phyloP scores from a whole-genome alignment of 2,113 vertebrate species.

The Pseudorectes ferrugineus region DNA sequence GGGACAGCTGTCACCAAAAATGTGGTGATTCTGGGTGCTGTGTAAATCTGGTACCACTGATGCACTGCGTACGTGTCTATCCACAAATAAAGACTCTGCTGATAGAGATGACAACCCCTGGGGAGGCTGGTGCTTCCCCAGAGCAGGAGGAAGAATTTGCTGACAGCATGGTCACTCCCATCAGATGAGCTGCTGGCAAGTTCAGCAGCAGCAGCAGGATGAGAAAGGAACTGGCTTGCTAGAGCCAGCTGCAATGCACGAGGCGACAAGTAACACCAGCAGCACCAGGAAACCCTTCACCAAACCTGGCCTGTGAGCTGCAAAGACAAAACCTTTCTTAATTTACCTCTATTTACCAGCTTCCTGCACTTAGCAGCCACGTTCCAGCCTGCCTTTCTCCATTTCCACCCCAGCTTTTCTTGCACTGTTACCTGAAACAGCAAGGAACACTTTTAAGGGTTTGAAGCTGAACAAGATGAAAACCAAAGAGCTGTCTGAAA shows the following conservation, averaged over 20 bases:
- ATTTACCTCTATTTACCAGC: neutral
- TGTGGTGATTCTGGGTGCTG: rapidly evolving
- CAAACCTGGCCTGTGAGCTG: neutral
- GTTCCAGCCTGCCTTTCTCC: neutral
- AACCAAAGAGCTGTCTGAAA: neutral
- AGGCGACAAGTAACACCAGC: rapidly evolving
- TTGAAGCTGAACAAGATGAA: neutral
- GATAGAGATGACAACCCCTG: rapidly evolving
- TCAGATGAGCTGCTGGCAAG: no score
- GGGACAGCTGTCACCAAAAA: neutral
- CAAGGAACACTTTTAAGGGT: rapidly evolving
- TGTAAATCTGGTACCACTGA: neutral
- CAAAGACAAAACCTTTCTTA: neutral
- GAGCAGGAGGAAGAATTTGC: neutral
- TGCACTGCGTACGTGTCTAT: rapidly evolving
- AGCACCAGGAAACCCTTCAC: neutral
- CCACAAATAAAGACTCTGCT: neutral
- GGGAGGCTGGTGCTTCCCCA: neutral
- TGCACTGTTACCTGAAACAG: rapidly evolving
- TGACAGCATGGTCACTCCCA: neutral
- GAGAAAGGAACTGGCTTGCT: neutral
- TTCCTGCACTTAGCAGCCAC: neutral
- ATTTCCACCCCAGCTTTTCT: rapidly evolving
- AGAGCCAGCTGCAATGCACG: neutral
- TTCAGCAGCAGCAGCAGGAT: neutral